Base-by-base conservation (phyloP, 1,140 invertebrate genomes). In the Eulimnadia texana region DNA sequence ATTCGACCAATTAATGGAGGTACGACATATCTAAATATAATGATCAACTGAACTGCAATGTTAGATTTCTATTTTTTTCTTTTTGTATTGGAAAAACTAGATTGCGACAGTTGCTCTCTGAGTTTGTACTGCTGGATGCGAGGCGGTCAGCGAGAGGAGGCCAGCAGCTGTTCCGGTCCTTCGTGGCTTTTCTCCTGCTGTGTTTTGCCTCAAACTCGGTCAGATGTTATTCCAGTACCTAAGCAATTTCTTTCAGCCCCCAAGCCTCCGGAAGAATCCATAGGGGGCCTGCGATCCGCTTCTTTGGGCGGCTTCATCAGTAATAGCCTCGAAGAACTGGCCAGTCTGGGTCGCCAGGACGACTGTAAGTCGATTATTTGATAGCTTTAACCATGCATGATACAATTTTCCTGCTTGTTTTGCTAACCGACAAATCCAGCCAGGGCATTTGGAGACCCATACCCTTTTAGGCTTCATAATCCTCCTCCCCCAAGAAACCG, bases 181-280 rank as follows among this genome's bases (percentile, higher is more conserved):
- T 63, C 62, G 3, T 63, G 63, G 60, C 29, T 78, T 73, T 59
- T 67, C 76, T 33, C 71, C 78, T 60, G 71, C 83, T 28, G 78
- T 80, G 11, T 77, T 76, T 0, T 66, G 82, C 63, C 69, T 82
- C 19, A 80, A 80, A 13, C 80, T 81, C 33, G 33, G 33, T 42
- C 33, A 6, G 33, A 42, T 16, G 16, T 9, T 6, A 42, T 42
- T 16, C 33, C 33, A 16, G 6, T 42, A 6, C 33, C 33, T 6
- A 6, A 42, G 6, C 33, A 42, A 16, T 42, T 42, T 16, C 33
- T 42, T 16, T 6, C 33, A 16, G 33, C 33, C 6, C 33, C 33
- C 33, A 42, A 42, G 33, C 33, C 33, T 42, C 33, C 33, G 6
- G 6, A 42, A 42, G 33, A 42, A 16, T 42, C 33, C 6, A 16